These are phyloP conservation scores for Oxygymnocypris stewartii DNA, from an alignment of 2,113 vertebrate genomes.

Conservation along the genomic window DNA sequence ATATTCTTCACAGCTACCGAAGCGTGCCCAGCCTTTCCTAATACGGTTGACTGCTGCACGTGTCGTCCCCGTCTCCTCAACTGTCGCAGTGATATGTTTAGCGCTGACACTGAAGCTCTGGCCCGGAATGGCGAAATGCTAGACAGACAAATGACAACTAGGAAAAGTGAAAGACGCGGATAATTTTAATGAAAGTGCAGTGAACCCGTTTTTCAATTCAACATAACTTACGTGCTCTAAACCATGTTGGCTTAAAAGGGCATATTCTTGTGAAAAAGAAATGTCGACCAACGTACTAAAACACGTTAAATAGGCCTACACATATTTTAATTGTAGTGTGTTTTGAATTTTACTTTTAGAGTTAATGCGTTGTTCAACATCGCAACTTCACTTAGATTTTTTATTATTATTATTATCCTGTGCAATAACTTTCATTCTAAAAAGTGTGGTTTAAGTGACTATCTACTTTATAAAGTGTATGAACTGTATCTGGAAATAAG, in stretches of 20 bases:
- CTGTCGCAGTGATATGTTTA: constrained; percentile 91
- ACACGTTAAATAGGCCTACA: neutral
- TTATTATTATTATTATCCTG: neutral
- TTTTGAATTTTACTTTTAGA: neutral
- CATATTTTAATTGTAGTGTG: neutral
- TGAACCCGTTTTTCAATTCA: neutral
- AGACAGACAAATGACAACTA: constrained; percentile 63
- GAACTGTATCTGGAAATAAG: neutral
- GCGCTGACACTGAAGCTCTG: constrained; percentile 80
- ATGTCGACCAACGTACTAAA: neutral
- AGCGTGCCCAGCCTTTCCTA: constrained; percentile 81
- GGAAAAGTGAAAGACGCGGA: neutral
- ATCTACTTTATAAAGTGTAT: neutral
- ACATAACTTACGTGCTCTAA: neutral
- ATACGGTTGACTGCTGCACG: constrained; percentile 84
- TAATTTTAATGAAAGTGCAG: neutral
- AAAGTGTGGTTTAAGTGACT: neutral
- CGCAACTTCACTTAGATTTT: neutral
- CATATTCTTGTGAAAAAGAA: neutral
- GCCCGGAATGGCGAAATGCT: constrained; percentile 69
- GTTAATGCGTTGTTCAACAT: neutral
- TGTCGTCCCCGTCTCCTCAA: constrained; percentile 69
- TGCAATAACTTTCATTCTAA: neutral
- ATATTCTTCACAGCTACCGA: constrained; percentile 31
- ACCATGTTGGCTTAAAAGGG: neutral